phyloP scores from a whole-genome alignment of 2,888 invertebrate genomes.

The Aquatica leii region DNA sequence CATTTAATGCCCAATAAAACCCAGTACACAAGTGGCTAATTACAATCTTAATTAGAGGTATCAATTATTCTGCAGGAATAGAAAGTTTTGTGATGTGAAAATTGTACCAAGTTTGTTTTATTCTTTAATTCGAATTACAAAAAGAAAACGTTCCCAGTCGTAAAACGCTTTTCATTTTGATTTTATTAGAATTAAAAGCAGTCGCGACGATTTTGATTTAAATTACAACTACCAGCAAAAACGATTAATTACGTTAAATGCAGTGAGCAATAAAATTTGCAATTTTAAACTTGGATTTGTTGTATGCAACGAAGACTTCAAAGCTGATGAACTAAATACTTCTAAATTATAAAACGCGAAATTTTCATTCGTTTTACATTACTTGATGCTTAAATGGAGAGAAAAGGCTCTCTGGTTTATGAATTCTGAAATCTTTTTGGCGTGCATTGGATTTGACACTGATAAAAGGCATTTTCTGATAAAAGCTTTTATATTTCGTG shows the following conservation, averaged over 20 bases:
- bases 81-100: constrained; percentile 9
- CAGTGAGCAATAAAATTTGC: not conserved
- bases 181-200: too few species aligned
- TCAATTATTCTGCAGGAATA: constrained; percentile 28
- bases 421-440: constrained; percentile 36
- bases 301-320: too few species aligned
- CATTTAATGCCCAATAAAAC: constrained; percentile 35
- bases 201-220: too few species aligned
- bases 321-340: too few species aligned
- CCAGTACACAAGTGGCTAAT: constrained; percentile 34
- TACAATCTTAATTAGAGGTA: constrained; percentile 35
- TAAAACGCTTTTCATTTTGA: too few species aligned
- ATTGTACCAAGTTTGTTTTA: not conserved
- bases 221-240: too few species aligned
- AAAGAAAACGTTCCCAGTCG: not conserved
- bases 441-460: constrained; percentile 37
- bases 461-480: constrained; percentile 38
- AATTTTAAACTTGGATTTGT: not conserved
- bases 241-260: not conserved
- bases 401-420: constrained; percentile 35
- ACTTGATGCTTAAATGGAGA: constrained; percentile 36
- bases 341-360: constrained; percentile 13
- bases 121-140: not conserved
- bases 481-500: constrained; percentile 38
- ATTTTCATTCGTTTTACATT: constrained; percentile 31